Evolutionary conservation across 2,888 invertebrate genomes (phyloP).

Genomic region (Dryocosmus kuriphilus): DNA sequence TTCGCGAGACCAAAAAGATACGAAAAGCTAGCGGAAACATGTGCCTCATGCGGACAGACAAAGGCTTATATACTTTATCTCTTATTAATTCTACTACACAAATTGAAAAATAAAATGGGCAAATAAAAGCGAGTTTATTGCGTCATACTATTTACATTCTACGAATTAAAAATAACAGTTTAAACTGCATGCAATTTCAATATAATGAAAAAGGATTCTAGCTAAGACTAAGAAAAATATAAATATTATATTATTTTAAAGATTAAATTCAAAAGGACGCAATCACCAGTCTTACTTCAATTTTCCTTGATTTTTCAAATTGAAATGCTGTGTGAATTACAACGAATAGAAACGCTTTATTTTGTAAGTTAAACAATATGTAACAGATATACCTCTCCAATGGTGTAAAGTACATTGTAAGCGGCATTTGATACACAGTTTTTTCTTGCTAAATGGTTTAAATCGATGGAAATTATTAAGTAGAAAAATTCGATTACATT

Average conservation of each 20-base stretch:
- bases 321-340: not conserved
- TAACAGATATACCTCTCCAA: not conserved
- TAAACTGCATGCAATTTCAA: no score
- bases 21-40: no score
- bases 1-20: no score
- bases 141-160: no score
- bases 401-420: not conserved
- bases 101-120: no score
- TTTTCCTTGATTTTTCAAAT: not conserved
- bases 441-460: not conserved
- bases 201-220: not conserved
- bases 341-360: constrained; percentile 6
- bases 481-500: not conserved
- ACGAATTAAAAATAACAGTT: no score
- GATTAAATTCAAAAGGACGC: not conserved
- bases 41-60: no score
- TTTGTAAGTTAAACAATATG: not conserved
- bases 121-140: no score
- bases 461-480: not conserved
- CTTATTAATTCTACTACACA: no score
- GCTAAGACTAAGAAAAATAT: not conserved
- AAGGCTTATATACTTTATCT: no score
- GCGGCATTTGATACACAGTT: not conserved
- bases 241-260: not conserved
- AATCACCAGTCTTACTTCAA: not conserved